Evolutionary conservation across 2,113 vertebrate genomes (phyloP).

Genomic region (Caranx ignobilis): DNA sequence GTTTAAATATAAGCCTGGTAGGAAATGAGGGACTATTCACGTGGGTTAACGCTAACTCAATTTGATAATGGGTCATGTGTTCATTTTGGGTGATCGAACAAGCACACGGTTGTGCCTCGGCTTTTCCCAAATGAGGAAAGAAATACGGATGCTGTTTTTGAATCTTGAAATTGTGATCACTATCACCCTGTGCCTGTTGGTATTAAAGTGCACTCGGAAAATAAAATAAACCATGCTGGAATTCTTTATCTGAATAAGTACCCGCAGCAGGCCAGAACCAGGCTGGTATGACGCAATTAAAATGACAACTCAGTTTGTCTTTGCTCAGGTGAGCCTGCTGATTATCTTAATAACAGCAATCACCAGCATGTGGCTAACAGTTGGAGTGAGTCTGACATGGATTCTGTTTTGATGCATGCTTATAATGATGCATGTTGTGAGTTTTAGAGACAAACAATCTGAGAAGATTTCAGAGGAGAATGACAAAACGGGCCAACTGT

Average conservation of each 20-base stretch:
- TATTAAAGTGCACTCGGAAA: not conserved
- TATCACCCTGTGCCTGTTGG: not conserved
- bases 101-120: slow-evolving; percentile 20
- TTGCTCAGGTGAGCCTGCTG: slow-evolving; percentile 62
- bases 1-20: slow-evolving; percentile 16
- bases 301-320: slow-evolving; percentile 34
- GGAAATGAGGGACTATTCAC: slow-evolving; percentile 35
- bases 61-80: slow-evolving; percentile 65
- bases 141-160: slow-evolving; percentile 1
- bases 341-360: slow-evolving; percentile 68
- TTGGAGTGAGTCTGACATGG: slow-evolving; percentile 40
- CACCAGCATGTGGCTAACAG: slow-evolving; percentile 63
- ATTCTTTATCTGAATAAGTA: slow-evolving; percentile 6
- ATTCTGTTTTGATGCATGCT: slow-evolving; percentile 37
- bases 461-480: slow-evolving; percentile 1
- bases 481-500: not conserved
- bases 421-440: slow-evolving; percentile 47
- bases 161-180: not conserved
- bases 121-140: slow-evolving; percentile 8
- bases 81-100: slow-evolving; percentile 27
- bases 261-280: not conserved
- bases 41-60: slow-evolving; percentile 45
- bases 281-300: slow-evolving; percentile 41
- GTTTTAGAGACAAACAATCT: slow-evolving; percentile 45
- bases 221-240: not conserved